Percentiles rank a stretch among this genome's conserved stretches.
Evolutionary conservation across 2,113 vertebrate genomes (phyloP).

Genomic region (Leuciscus idus): DNA sequence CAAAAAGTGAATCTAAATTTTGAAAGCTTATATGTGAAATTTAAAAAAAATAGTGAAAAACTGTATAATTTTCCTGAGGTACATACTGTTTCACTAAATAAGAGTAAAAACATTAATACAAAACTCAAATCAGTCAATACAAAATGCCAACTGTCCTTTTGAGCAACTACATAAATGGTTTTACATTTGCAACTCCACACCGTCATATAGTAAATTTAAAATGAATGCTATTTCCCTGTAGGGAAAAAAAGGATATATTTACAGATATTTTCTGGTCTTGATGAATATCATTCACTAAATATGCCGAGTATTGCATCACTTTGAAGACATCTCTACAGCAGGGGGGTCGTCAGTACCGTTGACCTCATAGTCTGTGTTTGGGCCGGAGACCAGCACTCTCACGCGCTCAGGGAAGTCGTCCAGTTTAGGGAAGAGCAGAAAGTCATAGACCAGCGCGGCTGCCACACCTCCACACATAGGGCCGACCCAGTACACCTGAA

Average conservation of each 20-base stretch:
- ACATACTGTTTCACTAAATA: conserved; percentile 42
- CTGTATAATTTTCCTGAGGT: conserved; percentile 42
- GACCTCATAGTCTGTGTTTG: conserved; percentile 82
- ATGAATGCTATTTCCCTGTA: conserved; percentile 9
- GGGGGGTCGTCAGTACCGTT: conserved; percentile 70
- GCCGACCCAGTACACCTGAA: conserved; percentile 83
- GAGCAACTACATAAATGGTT: neutral
- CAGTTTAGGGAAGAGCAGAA: conserved; percentile 86
- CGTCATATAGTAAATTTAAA: neutral
- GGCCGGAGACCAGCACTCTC: conserved; percentile 90
- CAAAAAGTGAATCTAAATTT: conserved; percentile 64
- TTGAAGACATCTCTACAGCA: conserved; percentile 75
- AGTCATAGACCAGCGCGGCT: conserved; percentile 88
- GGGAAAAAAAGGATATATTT: conserved; percentile 34
- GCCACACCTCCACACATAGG: conserved; percentile 78
- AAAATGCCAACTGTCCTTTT: neutral
- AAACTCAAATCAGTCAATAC: conserved; percentile 3
- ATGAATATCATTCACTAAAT: conserved; percentile 44
- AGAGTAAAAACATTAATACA: conserved; percentile 24
- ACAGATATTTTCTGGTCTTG: conserved; percentile 64
- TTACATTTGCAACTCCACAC: neutral
- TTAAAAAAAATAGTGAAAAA: conserved; percentile 16
- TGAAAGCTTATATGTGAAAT: conserved; percentile 70
- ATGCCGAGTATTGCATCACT: conserved; percentile 57
- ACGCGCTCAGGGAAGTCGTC: conserved; percentile 86